Conservation (phyloP, 1,140 invertebrate species). For the Rhopalosiphum maidis region DNA sequence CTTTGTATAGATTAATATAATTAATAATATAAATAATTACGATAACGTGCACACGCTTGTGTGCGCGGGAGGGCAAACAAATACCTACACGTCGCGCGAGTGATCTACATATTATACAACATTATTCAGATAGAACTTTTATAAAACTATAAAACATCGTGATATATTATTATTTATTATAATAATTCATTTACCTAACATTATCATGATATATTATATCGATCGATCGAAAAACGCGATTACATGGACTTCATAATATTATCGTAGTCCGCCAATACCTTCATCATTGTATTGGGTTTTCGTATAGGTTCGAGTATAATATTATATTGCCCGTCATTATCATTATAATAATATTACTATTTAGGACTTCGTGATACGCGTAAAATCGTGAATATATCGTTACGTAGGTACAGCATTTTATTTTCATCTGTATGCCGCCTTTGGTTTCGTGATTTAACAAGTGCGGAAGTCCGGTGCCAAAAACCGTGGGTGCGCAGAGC, state of each 20-base stretch:
- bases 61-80: background rate
- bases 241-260: background rate
- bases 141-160: background rate
- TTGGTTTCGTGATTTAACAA: background rate
- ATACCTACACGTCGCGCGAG: background rate
- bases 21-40: background rate
- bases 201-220: background rate
- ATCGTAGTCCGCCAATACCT: too few species aligned
- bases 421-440: too few species aligned
- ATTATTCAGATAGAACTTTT: too few species aligned
- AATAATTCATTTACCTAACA: background rate
- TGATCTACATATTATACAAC: background rate
- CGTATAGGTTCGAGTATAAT: too few species aligned
- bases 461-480: background rate
- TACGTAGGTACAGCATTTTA: background rate
- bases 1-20: background rate
- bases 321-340: background rate
- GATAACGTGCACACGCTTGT: background rate
- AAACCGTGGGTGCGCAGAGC: background rate
- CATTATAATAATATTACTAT: background rate
- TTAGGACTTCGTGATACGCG: background rate
- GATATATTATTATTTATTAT: background rate
- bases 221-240: background rate
- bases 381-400: background rate
- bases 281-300: too few species aligned